Percentiles rank a stretch among this genome's conserved stretches.
Evolutionary conservation across 2,113 vertebrate genomes (phyloP).

Genomic region (Podarcis raffonei): DNA sequence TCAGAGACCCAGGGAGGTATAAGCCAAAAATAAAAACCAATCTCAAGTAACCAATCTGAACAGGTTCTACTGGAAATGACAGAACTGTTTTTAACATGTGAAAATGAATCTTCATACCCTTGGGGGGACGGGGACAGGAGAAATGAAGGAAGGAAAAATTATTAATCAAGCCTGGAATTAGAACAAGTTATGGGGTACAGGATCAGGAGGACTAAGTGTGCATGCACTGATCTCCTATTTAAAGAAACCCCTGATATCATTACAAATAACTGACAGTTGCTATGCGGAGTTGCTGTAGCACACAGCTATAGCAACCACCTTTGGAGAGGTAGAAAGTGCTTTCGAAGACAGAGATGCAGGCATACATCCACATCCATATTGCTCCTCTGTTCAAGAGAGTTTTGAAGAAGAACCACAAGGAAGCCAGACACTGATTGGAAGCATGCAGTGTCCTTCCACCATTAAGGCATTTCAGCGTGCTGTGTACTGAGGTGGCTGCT

Average conservation of each 20-base stretch:
- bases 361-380: background rate
- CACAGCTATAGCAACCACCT: background rate
- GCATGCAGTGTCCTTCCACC: background rate
- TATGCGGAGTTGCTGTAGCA: background rate
- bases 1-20: background rate
- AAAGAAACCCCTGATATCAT: background rate
- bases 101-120: background rate
- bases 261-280: background rate
- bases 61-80: background rate
- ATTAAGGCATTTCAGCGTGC: background rate
- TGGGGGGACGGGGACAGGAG: conserved; percentile 13
- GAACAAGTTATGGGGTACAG: background rate
- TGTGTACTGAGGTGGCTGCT: background rate
- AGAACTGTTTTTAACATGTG: background rate
- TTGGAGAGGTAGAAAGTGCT: background rate
- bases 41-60: background rate
- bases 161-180: background rate
- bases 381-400: background rate
- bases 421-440: background rate
- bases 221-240: background rate
- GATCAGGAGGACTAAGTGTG: background rate
- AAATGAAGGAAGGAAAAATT: conserved; percentile 4
- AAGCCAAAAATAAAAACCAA: no score
- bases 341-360: background rate
- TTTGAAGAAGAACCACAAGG: background rate